Evolutionary conservation across 2,888 invertebrate genomes (phyloP).

Genomic region (Unio delphinus): DNA sequence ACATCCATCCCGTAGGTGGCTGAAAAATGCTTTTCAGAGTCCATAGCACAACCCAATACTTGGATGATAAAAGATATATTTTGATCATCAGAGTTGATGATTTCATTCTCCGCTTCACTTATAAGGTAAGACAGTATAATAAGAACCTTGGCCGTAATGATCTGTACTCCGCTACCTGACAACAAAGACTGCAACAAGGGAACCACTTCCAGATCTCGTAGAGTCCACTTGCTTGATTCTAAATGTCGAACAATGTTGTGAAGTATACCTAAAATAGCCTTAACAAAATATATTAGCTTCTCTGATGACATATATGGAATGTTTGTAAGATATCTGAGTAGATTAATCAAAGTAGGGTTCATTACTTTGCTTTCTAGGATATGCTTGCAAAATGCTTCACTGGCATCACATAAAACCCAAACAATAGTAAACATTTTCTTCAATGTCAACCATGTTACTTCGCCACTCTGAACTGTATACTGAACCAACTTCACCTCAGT

Average conservation of each 20-base stretch:
- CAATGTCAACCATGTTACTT: constrained; percentile 39
- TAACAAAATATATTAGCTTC: constrained; percentile 46
- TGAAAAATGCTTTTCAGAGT: constrained; percentile 58
- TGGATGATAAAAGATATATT: constrained; percentile 59
- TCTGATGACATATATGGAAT: constrained; percentile 25
- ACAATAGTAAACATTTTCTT: constrained; percentile 52
- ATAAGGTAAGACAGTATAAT: constrained; percentile 65
- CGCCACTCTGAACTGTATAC: constrained; percentile 1
- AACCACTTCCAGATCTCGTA: constrained; percentile 47
- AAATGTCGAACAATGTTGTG: constrained; percentile 64
- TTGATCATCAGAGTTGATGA: constrained; percentile 56
- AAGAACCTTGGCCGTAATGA: constrained; percentile 62
- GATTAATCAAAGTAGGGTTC: constrained; percentile 14
- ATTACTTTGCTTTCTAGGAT: constrained; percentile 32
- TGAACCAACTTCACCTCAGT: neutral
- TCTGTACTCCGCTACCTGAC: constrained; percentile 22
- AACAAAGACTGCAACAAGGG: constrained; percentile 36
- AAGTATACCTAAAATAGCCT: constrained; percentile 63
- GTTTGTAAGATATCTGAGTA: constrained; percentile 12
- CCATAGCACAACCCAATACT: constrained; percentile 58
- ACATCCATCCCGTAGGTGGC: constrained; percentile 62
- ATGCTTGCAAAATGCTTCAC: constrained; percentile 52
- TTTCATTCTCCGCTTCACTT: constrained; percentile 60
- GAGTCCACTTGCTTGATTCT: constrained; percentile 46
- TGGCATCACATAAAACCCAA: constrained; percentile 63